Evolutionary conservation across 2,113 vertebrate species (phyloP).

Genomic region (Pterocles gutturalis): DNA sequence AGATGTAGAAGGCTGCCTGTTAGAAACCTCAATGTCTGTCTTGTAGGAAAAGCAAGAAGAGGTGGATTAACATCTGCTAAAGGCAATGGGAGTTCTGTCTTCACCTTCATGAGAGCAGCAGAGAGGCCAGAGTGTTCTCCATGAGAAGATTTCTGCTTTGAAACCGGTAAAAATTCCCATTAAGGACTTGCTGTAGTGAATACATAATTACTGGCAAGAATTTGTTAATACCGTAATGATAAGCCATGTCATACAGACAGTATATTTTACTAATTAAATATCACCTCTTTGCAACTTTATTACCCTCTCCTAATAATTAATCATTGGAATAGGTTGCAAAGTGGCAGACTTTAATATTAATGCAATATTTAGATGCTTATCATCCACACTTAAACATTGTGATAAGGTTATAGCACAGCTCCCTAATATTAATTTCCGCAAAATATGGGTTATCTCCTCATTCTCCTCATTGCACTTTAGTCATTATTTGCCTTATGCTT

Average conservation of each 20-base stretch:
- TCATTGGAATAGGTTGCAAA: not conserved
- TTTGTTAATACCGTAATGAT: not conserved
- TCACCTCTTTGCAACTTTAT: slow-evolving; percentile 23
- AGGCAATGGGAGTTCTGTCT: not conserved
- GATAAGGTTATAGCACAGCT: not conserved
- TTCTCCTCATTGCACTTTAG: not conserved
- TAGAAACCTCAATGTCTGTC: not conserved
- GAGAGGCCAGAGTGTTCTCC: not conserved
- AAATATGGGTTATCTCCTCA: not conserved
- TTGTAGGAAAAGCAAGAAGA: not conserved
- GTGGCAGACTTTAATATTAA: not conserved
- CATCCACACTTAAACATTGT: not conserved
- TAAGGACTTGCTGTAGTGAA: not conserved
- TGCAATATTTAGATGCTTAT: not conserved
- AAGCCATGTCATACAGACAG: not conserved
- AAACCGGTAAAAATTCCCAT: not conserved
- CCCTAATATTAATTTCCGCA: not conserved
- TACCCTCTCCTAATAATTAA: slow-evolving; percentile 18
- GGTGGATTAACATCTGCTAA: not conserved
- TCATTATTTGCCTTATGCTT: slow-evolving; percentile 13
- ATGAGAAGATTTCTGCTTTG: not conserved
- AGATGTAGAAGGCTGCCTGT: not conserved
- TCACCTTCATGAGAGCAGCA: not conserved
- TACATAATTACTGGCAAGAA: not conserved
- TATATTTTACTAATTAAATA: slow-evolving; percentile 30